A percentile compares a stretch with the other conserved stretches of the same genome.
Conservation (phyloP, 2,113 vertebrate species). For the Phyllostomus hastatus region DNA sequence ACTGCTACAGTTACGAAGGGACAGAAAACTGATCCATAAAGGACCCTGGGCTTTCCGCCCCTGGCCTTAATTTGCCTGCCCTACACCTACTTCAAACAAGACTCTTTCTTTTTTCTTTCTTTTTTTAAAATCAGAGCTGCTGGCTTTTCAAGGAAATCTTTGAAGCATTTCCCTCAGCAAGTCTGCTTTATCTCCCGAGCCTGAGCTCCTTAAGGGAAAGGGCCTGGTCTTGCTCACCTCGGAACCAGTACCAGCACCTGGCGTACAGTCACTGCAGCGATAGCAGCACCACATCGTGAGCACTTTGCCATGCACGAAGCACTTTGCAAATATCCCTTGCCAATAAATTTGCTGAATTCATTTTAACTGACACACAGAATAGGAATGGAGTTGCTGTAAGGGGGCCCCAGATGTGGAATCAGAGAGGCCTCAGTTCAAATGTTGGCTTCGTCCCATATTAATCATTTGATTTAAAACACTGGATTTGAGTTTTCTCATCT, state of each 20-base stretch:
- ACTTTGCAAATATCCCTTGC: background rate
- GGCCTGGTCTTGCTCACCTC: background rate
- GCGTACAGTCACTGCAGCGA: background rate
- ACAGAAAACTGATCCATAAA: background rate
- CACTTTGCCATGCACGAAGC: background rate
- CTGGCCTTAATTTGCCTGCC: background rate
- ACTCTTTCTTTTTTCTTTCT: background rate
- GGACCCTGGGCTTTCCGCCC: background rate
- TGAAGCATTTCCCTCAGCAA: background rate
- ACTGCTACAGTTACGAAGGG: background rate
- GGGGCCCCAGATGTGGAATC: background rate
- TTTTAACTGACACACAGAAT: background rate
- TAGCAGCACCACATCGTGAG: background rate
- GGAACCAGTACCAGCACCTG: background rate
- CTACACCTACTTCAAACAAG: background rate
- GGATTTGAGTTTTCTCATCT: background rate
- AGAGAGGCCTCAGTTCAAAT: background rate
- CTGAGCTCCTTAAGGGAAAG: background rate
- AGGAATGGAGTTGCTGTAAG: background rate
- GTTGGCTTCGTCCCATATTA: background rate
- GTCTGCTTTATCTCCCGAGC: background rate
- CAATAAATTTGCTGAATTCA: background rate
- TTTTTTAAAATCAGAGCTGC: background rate
- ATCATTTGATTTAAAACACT: background rate
- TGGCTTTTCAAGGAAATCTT: background rate